These are phyloP conservation scores for Portevinia maculata DNA, from an alignment of 2,888 invertebrate genomes.

Conservation along the genomic window DNA sequence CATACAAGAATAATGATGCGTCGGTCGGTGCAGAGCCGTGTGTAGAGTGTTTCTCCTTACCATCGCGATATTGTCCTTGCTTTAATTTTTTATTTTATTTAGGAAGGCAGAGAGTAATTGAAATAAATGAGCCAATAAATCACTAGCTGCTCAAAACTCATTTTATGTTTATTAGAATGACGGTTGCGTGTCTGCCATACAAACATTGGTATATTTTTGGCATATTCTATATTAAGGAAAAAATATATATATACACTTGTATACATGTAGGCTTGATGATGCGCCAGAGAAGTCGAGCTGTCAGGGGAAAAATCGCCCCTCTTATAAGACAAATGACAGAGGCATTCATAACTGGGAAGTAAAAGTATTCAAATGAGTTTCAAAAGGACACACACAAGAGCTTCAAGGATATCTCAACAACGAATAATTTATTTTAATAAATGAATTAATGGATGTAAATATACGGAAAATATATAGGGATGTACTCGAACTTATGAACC, in stretches of 20 bases:
- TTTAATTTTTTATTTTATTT: constrained; percentile 14
- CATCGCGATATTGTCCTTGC: constrained; percentile 10
- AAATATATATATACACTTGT: background rate
- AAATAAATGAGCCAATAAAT: constrained; percentile 72
- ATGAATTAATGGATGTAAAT: constrained; percentile 52
- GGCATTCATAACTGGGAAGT: constrained; percentile 48
- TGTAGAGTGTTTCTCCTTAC: constrained; percentile 14
- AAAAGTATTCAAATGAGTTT: constrained; percentile 61
- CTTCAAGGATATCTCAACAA: constrained; percentile 48
- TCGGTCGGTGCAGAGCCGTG: too few relatives aligned
- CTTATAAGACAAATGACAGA: constrained; percentile 52
- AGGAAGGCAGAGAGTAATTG: constrained; percentile 63
- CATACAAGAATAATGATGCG: too few relatives aligned
- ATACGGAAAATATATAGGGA: constrained; percentile 24
- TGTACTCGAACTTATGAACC: background rate
- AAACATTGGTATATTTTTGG: constrained; percentile 59
- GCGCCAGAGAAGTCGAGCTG: constrained; percentile 4
- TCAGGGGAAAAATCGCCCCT: background rate
- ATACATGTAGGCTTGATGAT: constrained; percentile 10
- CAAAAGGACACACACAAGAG: constrained; percentile 39
- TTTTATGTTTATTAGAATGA: constrained; percentile 72
- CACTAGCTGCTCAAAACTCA: constrained; percentile 72
- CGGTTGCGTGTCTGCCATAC: constrained; percentile 67
- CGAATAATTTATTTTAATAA: constrained; percentile 58
- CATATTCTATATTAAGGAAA: constrained; percentile 57